These are phyloP conservation scores for Trissolcus basalis DNA, from an alignment of 1,140 invertebrate genomes.

Conservation along the genomic window DNA sequence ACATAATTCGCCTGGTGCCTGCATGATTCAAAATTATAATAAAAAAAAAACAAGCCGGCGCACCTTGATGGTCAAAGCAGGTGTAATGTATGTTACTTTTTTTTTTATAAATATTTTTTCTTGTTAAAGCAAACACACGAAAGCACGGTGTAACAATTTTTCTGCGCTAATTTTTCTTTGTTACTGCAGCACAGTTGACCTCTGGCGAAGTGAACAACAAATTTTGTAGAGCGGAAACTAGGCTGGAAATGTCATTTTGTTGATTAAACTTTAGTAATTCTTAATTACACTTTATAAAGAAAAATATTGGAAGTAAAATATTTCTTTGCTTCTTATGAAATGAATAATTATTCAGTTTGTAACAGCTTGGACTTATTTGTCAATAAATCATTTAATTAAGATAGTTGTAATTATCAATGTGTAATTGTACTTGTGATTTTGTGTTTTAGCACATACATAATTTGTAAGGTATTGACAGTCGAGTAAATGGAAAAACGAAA, in stretches of 20 bases:
- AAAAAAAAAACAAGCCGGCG: conserved; percentile 26
- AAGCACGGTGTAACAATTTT: conserved; percentile 14
- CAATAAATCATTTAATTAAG: too few species aligned
- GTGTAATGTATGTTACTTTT: too few species aligned
- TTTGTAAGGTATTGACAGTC: too few species aligned
- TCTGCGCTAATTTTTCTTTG: conserved; percentile 42
- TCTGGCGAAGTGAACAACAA: conserved; percentile 20
- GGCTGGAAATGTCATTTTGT: conserved; percentile 20
- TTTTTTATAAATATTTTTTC: conserved; percentile 33
- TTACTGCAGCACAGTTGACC: conserved; percentile 18
- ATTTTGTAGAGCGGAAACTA: conserved; percentile 12
- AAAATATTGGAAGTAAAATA: too few species aligned
- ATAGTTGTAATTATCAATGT: too few species aligned
- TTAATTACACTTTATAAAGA: conserved; percentile 11
- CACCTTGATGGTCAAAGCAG: conserved; percentile 4
- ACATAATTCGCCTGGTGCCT: too few species aligned
- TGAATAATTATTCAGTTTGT: too few species aligned
- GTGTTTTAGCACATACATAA: too few species aligned
- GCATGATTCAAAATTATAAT: not conserved
- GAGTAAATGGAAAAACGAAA: not conserved
- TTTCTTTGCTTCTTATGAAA: too few species aligned
- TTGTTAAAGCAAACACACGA: conserved; percentile 25
- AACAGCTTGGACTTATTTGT: too few species aligned
- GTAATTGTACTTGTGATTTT: too few species aligned
- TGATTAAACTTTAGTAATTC: conserved; percentile 24